phyloP scores from a whole-genome alignment of 2,113 vertebrate genomes.

The Bungarus multicinctus region DNA sequence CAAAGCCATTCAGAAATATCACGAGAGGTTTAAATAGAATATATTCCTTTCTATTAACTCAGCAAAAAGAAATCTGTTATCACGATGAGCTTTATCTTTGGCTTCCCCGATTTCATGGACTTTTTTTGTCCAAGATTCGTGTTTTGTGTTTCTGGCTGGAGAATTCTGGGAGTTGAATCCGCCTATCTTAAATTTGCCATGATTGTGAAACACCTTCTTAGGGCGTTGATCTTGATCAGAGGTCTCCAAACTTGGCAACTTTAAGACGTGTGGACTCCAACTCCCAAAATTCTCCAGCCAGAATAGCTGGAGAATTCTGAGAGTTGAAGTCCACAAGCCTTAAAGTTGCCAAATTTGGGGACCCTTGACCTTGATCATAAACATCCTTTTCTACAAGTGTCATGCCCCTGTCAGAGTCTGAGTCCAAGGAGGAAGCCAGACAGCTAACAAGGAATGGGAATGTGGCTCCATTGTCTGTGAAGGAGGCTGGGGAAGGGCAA shows the following conservation, averaged over 20 bases:
- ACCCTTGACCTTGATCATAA: no score
- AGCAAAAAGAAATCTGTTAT: neutral
- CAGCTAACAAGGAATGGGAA: no score
- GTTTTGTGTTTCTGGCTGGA: neutral
- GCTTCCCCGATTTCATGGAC: neutral
- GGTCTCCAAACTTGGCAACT: no score
- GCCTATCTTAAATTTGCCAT: neutral
- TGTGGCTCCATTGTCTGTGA: no score
- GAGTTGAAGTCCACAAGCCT: no score
- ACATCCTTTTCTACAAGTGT: neutral
- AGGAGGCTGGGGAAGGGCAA: no score
- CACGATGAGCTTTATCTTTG: neutral
- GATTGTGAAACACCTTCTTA: neutral
- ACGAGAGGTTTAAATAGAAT: neutral
- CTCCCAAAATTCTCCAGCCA: no score
- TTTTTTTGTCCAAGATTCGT: neutral
- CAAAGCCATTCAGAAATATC: neutral
- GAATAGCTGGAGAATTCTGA: no score
- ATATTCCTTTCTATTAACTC: neutral
- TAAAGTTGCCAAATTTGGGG: no score
- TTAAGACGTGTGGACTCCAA: no score
- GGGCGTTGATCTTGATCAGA: neutral
- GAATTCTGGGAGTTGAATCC: neutral
- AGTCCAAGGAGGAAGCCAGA: no score
- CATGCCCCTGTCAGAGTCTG: no score